phyloP scores from a whole-genome alignment of 1,140 invertebrate genomes.

The Spodoptera litura region DNA sequence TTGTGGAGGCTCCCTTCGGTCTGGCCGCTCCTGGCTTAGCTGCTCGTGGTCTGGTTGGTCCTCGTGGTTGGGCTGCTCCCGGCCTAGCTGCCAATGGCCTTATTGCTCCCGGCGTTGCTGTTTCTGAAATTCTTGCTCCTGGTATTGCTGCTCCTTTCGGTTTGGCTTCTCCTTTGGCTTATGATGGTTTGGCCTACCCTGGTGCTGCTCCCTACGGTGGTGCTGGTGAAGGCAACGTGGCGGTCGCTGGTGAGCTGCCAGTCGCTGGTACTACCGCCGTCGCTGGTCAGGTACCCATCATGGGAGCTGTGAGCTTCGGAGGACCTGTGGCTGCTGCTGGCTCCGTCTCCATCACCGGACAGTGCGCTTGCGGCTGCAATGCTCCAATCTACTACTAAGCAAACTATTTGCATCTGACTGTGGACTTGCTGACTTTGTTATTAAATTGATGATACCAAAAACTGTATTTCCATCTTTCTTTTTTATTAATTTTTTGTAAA shows the following conservation, averaged over 20 bases:
- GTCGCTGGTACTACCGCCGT: neutral
- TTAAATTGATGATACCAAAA: too few relatives aligned
- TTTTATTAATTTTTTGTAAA: too few relatives aligned
- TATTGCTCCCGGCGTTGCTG: neutral
- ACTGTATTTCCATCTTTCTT: too few relatives aligned
- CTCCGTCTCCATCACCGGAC: neutral
- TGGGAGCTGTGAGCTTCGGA: conserved; percentile 17
- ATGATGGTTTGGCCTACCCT: too few relatives aligned
- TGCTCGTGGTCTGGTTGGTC: neutral
- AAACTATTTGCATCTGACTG: too few relatives aligned
- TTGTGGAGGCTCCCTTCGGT: neutral
- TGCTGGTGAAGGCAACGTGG: conserved; percentile 24
- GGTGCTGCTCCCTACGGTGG: neutral
- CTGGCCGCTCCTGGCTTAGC: neutral
- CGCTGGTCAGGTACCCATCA: conserved; percentile 23
- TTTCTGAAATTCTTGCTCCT: too few relatives aligned
- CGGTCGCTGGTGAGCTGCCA: conserved; percentile 17
- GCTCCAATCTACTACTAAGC: too few relatives aligned
- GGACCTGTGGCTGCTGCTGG: conserved; percentile 12
- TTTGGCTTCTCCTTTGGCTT: too few relatives aligned
- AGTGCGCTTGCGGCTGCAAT: neutral
- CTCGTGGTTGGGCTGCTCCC: neutral
- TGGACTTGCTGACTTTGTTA: too few relatives aligned
- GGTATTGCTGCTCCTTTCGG: too few relatives aligned
- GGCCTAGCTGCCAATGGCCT: neutral